phyloP scores from a whole-genome alignment of 2,888 invertebrate genomes.

The Brachynemurus nebulosus region DNA sequence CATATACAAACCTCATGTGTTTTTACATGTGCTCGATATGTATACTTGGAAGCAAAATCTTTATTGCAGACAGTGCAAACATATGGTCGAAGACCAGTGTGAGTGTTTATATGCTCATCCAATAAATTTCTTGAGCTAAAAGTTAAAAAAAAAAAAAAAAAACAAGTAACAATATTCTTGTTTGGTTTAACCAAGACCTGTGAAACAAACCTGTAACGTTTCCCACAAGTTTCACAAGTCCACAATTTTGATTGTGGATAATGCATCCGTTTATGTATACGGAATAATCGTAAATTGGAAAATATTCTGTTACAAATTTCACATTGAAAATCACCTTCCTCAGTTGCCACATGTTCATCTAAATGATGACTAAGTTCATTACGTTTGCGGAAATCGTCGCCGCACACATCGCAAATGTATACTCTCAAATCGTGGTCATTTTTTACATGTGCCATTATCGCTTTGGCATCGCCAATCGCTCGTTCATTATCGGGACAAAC shows the following conservation, averaged over 20 bases:
- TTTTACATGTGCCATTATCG: constrained; percentile 47
- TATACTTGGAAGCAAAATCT: constrained; percentile 66
- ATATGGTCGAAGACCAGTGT: constrained; percentile 54
- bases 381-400: constrained; percentile 45
- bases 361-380: constrained; percentile 49
- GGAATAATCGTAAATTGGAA: constrained; percentile 41
- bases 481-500: constrained; percentile 34
- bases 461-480: constrained; percentile 38
- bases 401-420: constrained; percentile 59
- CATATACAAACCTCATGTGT: constrained; percentile 50
- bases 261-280: constrained; percentile 50
- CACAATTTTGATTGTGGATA: constrained; percentile 46
- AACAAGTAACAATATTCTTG: too few relatives aligned
- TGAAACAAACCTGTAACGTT: constrained; percentile 40
- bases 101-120: constrained; percentile 58
- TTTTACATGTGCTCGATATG: constrained; percentile 59
- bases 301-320: constrained; percentile 48
- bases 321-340: constrained; percentile 49
- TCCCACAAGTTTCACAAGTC: constrained; percentile 50
- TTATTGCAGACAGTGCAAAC: constrained; percentile 51
- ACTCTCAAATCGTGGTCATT: constrained; percentile 43
- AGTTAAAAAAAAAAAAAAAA: constrained; percentile 10
- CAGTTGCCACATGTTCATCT: constrained; percentile 44
- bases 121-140: constrained; percentile 49
- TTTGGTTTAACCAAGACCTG: background rate